Evolutionary conservation across 1,140 invertebrate genomes (phyloP).

Genomic region (Drosophila miranda): DNA sequence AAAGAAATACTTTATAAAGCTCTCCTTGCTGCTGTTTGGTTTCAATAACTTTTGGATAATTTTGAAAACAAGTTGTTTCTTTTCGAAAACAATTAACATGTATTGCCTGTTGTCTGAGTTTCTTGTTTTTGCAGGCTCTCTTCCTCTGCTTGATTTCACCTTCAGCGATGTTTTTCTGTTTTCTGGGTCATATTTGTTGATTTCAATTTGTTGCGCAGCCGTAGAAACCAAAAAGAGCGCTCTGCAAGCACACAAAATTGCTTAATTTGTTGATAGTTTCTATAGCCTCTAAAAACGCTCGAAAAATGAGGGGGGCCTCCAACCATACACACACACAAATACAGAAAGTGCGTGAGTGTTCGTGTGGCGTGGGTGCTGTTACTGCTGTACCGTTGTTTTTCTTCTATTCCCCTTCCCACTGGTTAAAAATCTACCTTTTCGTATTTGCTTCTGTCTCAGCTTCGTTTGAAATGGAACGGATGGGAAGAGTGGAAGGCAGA

Average conservation of each 20-base stretch:
- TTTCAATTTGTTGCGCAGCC: slow-evolving; percentile 70
- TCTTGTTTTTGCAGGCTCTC: slow-evolving; percentile 1
- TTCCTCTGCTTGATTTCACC: slow-evolving; percentile 58
- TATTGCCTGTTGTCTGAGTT: slow-evolving; percentile 5
- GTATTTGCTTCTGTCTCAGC: slow-evolving; percentile 10
- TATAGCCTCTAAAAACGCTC: slow-evolving; percentile 49
- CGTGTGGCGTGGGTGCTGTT: slow-evolving; percentile 28
- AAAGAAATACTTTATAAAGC: slow-evolving; percentile 25
- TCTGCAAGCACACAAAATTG: slow-evolving; percentile 46
- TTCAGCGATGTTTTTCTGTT: slow-evolving; percentile 58
- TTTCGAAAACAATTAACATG: slow-evolving; percentile 34
- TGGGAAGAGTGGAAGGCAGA: neutral
- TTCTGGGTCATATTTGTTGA: slow-evolving; percentile 80
- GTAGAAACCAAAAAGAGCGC: slow-evolving; percentile 37
- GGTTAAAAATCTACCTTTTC: slow-evolving; percentile 28
- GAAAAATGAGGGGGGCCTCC: slow-evolving; percentile 21
- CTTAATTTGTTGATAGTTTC: slow-evolving; percentile 63
- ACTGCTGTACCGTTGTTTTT: slow-evolving; percentile 54
- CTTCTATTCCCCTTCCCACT: slow-evolving; percentile 47
- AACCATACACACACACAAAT: slow-evolving; percentile 29
- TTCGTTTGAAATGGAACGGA: slow-evolving; percentile 10
- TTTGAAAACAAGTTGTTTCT: slow-evolving; percentile 41
- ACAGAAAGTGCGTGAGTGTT: slow-evolving; percentile 1
- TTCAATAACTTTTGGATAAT: slow-evolving; percentile 24
- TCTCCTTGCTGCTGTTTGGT: slow-evolving; percentile 29